Conservation (phyloP, 1,140 invertebrate species). For the Drosophila sechellia region DNA sequence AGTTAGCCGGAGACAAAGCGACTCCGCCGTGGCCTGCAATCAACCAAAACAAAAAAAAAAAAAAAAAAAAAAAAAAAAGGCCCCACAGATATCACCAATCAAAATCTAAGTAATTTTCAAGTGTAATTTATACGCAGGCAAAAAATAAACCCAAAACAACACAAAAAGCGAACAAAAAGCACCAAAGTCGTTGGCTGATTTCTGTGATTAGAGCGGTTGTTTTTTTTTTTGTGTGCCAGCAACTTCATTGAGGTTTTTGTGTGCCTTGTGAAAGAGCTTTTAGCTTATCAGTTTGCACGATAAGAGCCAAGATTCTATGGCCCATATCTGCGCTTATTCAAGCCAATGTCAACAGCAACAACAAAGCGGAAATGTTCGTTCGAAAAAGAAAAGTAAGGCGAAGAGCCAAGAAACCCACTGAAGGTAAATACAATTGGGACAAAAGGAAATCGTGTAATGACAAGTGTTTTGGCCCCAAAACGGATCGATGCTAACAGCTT, state of each 20-base stretch:
- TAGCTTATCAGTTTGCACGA: conserved; percentile 74
- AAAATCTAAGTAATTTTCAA: conserved; percentile 57
- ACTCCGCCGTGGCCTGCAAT: conserved; percentile 17
- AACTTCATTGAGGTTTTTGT: conserved; percentile 68
- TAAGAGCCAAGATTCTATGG: conserved; percentile 45
- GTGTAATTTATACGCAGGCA: conserved; percentile 51
- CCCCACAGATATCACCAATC: conserved; percentile 36
- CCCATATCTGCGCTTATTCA: conserved; percentile 26
- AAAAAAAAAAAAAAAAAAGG: neutral
- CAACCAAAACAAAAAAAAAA: neutral
- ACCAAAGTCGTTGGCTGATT: conserved; percentile 60
- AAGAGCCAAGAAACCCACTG: neutral
- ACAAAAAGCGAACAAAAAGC: conserved; percentile 13
- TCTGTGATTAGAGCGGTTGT: conserved; percentile 39
- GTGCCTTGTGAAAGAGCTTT: conserved; percentile 34
- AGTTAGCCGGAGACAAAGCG: conserved; percentile 30
- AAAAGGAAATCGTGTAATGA: conserved; percentile 14
- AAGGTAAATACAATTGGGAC: conserved; percentile 33
- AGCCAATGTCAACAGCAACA: conserved; percentile 60
- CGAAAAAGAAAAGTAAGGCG: conserved; percentile 8
- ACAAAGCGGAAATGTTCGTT: conserved; percentile 46
- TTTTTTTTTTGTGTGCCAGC: conserved; percentile 12
- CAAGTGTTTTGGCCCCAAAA: conserved; percentile 23
- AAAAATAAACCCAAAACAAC: conserved; percentile 18
- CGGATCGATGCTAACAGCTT: conserved; percentile 24